A percentile compares a stretch with the other conserved stretches of the same genome.
Conservation (phyloP, 2,113 vertebrate genomes). For the Pantherophis guttatus region DNA sequence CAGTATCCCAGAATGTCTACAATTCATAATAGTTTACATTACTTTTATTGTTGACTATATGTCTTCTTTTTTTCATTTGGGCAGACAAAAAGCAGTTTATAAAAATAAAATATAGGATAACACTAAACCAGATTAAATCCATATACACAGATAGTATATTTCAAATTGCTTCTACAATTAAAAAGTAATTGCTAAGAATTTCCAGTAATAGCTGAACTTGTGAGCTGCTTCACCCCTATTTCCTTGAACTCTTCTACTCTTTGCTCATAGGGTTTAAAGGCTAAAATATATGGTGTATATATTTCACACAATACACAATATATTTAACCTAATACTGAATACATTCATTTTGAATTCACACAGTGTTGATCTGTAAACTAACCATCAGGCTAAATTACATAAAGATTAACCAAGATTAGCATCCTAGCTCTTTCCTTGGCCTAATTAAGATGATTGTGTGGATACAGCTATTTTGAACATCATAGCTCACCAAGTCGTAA, state of each 20-base stretch:
- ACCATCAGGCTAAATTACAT: not conserved
- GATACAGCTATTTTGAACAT: not conserved
- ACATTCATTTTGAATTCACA: not conserved
- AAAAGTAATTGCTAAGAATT: not conserved
- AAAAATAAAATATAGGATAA: not conserved
- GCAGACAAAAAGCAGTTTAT: not conserved
- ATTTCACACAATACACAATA: not conserved
- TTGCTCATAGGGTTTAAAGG: not conserved
- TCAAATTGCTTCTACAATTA: not conserved
- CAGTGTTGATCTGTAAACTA: not conserved
- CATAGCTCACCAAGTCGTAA: not conserved
- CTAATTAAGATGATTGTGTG: not conserved
- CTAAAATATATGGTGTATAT: not conserved
- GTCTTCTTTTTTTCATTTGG: not conserved
- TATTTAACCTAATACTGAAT: not conserved
- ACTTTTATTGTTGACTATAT: not conserved
- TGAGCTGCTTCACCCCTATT: not conserved
- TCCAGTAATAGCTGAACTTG: not conserved
- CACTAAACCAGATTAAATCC: not conserved
- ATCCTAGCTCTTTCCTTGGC: not conserved
- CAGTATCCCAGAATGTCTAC: conserved; percentile 18
- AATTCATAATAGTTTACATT: conserved; percentile 17
- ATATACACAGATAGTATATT: not conserved
- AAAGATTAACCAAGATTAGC: not conserved
- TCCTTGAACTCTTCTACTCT: not conserved